Evolutionary conservation across 2,888 invertebrate species (phyloP).

Genomic region (Pristionchus japonicus): DNA sequence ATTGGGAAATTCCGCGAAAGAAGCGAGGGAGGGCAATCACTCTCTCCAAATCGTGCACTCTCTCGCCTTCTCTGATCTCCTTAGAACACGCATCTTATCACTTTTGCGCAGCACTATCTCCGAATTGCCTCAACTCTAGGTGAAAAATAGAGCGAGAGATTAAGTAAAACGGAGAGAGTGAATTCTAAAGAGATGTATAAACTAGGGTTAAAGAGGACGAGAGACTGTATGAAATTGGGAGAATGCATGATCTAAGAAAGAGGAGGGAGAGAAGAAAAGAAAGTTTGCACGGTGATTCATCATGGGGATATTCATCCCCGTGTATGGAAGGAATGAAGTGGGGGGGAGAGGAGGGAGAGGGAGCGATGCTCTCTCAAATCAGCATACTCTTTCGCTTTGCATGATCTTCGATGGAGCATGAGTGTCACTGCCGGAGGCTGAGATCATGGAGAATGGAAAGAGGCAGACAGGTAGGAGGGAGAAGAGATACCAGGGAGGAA

Average conservation of each 20-base stretch:
- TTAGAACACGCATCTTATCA: no score
- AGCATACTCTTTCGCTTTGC: not conserved
- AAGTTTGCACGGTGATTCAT: constrained; percentile 9
- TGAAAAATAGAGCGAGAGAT: no score
- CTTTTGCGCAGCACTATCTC: no score
- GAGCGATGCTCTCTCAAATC: not conserved
- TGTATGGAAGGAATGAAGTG: constrained; percentile 34
- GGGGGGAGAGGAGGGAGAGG: not conserved
- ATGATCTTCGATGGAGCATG: not conserved
- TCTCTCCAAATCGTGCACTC: not conserved
- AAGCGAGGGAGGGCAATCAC: not conserved
- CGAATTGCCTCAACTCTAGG: no score
- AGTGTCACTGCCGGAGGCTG: not conserved
- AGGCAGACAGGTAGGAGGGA: not conserved
- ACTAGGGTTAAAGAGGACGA: not conserved
- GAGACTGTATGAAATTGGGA: not conserved
- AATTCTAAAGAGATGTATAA: not conserved
- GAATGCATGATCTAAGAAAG: constrained; percentile 17
- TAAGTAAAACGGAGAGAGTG: not conserved
- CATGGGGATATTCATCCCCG: not conserved
- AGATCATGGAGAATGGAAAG: not conserved
- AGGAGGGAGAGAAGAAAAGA: not conserved
- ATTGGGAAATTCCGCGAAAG: constrained; percentile 9
- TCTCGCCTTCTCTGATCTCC: not conserved
- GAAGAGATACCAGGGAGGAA: no score